Evolutionary conservation across 2,113 vertebrate genomes (phyloP), one percentile per base, ranked within the genome.

Genomic region (Emydura subglobosa): DNA sequence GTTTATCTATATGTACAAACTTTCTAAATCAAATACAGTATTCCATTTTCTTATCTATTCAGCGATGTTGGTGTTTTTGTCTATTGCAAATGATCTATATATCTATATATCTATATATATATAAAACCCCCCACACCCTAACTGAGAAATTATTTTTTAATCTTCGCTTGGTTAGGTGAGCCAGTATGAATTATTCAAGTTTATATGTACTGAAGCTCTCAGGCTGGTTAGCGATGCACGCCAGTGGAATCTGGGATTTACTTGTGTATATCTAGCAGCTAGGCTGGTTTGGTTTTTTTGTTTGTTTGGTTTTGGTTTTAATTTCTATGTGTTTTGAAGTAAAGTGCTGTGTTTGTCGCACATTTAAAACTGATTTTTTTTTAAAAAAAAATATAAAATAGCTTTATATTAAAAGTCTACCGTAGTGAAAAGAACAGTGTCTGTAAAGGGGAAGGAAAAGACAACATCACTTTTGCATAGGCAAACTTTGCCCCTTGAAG

Each of bases 11-110:
- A 99, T 99, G 99, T 99, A 98, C 98, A 99, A 99, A 98, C 98
- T 99, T 99, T 99, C 98, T 99, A 99, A 99, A 99, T 99, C 98
- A 99, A 99, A 99, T 99, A 99, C 99, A 99, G 98, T 99, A 99
- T 99, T 99, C 98, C 98, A 97, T 99, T 99, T 99, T 99, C 98
- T 98, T 99, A 98, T 98, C 98, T 98, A 98, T 91, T 97, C 98
- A 98, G 98, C 5, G 91, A 97, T 98, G 96, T 97, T 90, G 97
- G 97, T 98, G 98, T 98, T 97, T 98, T 97, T 98, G 96, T 98
- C 91, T 82, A 27, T 81, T 84, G 92, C 89, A 76, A 88, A 91
- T 90, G 47, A 47, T 47, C 47, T n/a, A 68, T 59, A 29, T 59
- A 59, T 59, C 25, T 59, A 90, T 86, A 47, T 79, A 12, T 27